A percentile compares a stretch with the other conserved stretches of the same genome.
Conservation (phyloP, 2,888 invertebrate genomes). For the Lasioglossum figueresi region DNA sequence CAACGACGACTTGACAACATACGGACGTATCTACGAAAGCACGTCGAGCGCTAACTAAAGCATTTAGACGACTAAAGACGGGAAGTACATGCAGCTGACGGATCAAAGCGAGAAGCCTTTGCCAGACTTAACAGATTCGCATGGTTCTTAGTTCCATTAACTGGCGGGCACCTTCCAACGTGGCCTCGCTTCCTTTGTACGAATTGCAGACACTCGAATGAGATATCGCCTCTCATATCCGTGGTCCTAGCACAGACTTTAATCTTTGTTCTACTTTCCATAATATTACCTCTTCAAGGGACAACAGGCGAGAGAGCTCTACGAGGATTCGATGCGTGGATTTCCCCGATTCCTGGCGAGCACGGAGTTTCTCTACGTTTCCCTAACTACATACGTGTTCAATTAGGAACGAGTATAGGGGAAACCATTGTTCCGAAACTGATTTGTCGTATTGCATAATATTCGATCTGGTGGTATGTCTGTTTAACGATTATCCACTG, state of each 20-base stretch:
- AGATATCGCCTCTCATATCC: conserved; percentile 46
- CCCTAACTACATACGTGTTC: background rate
- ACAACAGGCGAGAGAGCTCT: background rate
- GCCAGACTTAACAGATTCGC: conserved; percentile 69
- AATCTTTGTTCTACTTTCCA: conserved; percentile 57
- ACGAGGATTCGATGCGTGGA: conserved; percentile 1
- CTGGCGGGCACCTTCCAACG: conserved; percentile 39
- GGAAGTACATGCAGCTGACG: conserved; percentile 53
- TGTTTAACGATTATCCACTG: background rate
- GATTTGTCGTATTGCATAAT: background rate
- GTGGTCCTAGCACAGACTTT: conserved; percentile 28
- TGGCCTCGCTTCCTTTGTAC: conserved; percentile 34
- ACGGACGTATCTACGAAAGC: conserved; percentile 13
- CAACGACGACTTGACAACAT: background rate
- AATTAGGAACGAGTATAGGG: background rate
- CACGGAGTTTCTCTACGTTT: background rate
- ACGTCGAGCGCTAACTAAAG: conserved; percentile 13
- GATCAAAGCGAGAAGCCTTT: conserved; percentile 73
- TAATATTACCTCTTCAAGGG: conserved; percentile 7
- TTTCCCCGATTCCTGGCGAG: background rate
- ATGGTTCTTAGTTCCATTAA: conserved; percentile 67
- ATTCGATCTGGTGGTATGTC: background rate
- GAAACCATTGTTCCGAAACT: background rate
- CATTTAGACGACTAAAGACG: conserved; percentile 42
- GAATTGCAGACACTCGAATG: conserved; percentile 47